Evolutionary conservation across 2,797 vertebrate genomes (phyloP).

Genomic region (Crypturellus tataupa): DNA sequence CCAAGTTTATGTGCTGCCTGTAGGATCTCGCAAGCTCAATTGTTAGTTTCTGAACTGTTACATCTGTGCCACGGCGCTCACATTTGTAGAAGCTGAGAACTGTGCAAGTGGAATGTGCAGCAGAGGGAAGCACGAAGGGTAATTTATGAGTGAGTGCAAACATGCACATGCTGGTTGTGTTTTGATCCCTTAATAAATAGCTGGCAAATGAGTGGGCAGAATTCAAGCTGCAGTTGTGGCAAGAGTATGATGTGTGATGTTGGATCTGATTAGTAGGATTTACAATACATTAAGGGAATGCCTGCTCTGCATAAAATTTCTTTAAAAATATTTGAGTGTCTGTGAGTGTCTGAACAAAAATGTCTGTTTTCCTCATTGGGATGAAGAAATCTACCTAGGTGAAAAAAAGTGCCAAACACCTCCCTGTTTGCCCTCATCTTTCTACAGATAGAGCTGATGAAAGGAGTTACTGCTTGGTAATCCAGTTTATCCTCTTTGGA

Average conservation of each 20-base stretch:
- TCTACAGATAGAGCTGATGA: not conserved
- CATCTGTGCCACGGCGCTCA: not conserved
- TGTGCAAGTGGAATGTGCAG: not conserved
- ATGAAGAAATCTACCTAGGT: not conserved
- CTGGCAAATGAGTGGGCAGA: not conserved
- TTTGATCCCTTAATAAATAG: slow-evolving; percentile 60
- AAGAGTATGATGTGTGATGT: not conserved
- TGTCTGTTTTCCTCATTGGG: not conserved
- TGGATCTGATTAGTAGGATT: slow-evolving; percentile 26
- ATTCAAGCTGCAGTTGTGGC: slow-evolving; percentile 51
- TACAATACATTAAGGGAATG: not conserved
- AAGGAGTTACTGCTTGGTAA: slow-evolving; percentile 4
- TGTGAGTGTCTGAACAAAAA: not conserved
- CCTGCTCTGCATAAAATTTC: not conserved
- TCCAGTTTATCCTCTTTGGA: slow-evolving; percentile 2
- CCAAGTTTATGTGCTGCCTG: not conserved
- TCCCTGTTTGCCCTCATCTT: not conserved
- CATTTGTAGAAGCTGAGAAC: slow-evolving; percentile 30
- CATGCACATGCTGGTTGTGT: slow-evolving; percentile 30
- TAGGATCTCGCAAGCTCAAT: not conserved
- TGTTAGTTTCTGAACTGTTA: slow-evolving; percentile 35
- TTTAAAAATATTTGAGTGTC: not conserved
- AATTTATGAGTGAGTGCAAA: slow-evolving; percentile 28
- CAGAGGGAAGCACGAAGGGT: slow-evolving; percentile 28
- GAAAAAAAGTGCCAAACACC: not conserved